Percentiles rank a stretch among this genome's conserved stretches.
phyloP scores from a whole-genome alignment of 37 sponge, comb jelly and placozoan genomes.

The Bolinopsis microptera region DNA sequence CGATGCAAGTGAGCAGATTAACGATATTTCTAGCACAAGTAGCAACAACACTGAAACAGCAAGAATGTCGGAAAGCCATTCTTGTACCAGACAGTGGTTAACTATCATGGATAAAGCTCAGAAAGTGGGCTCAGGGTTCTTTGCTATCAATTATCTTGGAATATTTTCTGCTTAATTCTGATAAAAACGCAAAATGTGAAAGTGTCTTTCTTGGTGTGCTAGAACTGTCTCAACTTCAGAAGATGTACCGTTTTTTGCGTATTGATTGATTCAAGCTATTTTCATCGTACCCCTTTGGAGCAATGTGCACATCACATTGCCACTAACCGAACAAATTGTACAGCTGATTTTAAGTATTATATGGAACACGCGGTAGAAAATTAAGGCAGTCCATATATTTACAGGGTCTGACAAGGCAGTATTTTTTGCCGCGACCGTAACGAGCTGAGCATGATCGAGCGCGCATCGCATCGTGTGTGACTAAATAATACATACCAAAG shows the following conservation, averaged over 20 bases:
- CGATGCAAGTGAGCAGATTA: slow-evolving; percentile 88
- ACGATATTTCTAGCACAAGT: slow-evolving; percentile 91
- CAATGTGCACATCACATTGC: not conserved
- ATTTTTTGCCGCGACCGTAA: not conserved
- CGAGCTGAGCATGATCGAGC: no score
- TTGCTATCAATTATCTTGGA: slow-evolving; percentile 93
- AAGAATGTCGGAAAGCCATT: slow-evolving; percentile 97
- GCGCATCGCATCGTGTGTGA: no score
- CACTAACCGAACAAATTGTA: not conserved
- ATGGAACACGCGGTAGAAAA: not conserved
- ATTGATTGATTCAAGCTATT: not conserved
- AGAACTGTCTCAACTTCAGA: no score
- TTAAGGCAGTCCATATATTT: not conserved
- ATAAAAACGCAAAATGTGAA: slow-evolving; percentile 92
- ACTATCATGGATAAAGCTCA: slow-evolving; percentile 94
- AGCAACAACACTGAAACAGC: slow-evolving; percentile 92
- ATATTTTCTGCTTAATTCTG: slow-evolving; percentile 87
- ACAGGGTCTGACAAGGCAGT: not conserved
- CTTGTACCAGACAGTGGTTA: slow-evolving; percentile 90
- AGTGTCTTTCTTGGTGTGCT: not conserved
- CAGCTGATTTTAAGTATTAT: not conserved
- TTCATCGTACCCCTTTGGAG: no score
- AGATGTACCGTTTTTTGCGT: no score
- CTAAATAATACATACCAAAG: no score
- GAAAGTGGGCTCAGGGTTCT: slow-evolving; percentile 94